These are phyloP conservation scores for Lottia scabra DNA, from an alignment of 2,888 invertebrate species.

Conservation along the genomic window DNA sequence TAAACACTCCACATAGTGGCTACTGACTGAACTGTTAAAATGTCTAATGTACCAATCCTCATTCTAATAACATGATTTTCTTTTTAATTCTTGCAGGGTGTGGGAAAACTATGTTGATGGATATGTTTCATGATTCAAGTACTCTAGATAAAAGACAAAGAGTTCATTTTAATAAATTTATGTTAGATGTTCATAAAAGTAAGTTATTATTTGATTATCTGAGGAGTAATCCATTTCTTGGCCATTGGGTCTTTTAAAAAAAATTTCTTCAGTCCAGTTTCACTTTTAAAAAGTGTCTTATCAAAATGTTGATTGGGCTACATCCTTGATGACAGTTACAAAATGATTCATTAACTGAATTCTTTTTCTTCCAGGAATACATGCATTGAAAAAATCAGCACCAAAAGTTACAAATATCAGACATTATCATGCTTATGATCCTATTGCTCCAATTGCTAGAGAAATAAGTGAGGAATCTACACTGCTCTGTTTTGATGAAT, in stretches of 20 bases:
- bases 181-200: constrained; percentile 90
- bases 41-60: no score
- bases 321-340: no score
- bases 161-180: constrained; percentile 97
- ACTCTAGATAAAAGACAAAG: constrained; percentile 73
- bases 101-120: constrained; percentile 99
- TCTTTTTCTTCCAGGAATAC: constrained; percentile 53
- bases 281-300: no score
- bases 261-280: no score
- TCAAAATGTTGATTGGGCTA: no score
- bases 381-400: constrained; percentile 78
- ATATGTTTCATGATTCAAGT: constrained; percentile 90
- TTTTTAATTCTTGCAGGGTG: constrained; percentile 61
- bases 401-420: constrained; percentile 67
- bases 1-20: no score
- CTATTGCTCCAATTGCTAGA: constrained; percentile 93
- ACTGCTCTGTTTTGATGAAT: constrained; percentile 98
- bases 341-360: neutral
- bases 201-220: constrained; percentile 36
- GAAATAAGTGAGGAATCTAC: constrained; percentile 87
- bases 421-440: constrained; percentile 85
- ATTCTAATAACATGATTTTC: no score
- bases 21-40: no score
- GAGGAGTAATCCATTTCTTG: no score
- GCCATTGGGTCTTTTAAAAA: no score